Conservation (phyloP, 1,140 invertebrate genomes). For the Drosophila asahinai region DNA sequence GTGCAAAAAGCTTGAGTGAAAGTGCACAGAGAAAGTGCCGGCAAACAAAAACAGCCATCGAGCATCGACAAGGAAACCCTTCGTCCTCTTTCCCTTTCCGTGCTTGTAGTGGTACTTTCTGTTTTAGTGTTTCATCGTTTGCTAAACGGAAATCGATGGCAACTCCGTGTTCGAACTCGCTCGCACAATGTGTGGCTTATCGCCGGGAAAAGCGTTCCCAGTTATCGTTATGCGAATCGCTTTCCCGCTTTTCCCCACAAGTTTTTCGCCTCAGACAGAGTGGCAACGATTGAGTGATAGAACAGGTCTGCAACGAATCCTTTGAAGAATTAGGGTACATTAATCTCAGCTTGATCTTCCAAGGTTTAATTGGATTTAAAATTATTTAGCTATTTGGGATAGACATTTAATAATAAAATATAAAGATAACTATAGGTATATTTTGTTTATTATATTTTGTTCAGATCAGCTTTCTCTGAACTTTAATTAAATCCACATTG, state of each 20-base stretch:
- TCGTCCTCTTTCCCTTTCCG: neutral
- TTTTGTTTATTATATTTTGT: too few relatives aligned
- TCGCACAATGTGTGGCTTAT: slow-evolving; percentile 57
- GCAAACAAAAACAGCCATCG: slow-evolving; percentile 37
- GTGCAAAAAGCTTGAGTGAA: slow-evolving; percentile 60
- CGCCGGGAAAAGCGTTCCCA: slow-evolving; percentile 43
- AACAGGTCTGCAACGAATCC: slow-evolving; percentile 3
- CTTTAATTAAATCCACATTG: neutral
- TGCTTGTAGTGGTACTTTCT: slow-evolving; percentile 39
- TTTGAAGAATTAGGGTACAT: neutral
- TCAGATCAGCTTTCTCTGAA: neutral
- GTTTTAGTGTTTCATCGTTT: slow-evolving; percentile 67
- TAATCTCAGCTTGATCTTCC: neutral
- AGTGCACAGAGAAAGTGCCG: slow-evolving; percentile 54
- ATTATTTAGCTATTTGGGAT: neutral
- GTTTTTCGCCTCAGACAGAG: slow-evolving; percentile 1
- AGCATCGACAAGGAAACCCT: slow-evolving; percentile 5
- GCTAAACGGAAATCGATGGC: slow-evolving; percentile 78
- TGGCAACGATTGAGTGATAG: slow-evolving; percentile 34
- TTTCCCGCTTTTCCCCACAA: slow-evolving; percentile 20
- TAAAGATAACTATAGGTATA: neutral
- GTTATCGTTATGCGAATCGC: slow-evolving; percentile 46
- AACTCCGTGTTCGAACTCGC: slow-evolving; percentile 47
- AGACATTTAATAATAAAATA: neutral
- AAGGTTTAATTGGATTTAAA: neutral